Base-by-base conservation (phyloP, 1,140 invertebrate genomes). In the Lasioglossum baleicum region DNA sequence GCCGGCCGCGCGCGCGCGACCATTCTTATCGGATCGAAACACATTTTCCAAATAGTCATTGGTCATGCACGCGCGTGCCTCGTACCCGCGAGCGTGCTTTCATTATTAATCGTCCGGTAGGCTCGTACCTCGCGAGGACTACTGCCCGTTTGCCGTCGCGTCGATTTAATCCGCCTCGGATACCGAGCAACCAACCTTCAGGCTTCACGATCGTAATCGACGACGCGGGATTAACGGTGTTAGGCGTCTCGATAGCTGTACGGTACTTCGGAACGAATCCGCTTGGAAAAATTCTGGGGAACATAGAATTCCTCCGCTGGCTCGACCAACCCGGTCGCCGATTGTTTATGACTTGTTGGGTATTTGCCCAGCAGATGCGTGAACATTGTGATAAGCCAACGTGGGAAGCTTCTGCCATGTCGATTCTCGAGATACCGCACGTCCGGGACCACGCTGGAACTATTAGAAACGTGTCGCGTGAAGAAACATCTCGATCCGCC, bases 21-120 rank as follows among this genome's bases (percentile, higher is more conserved):
- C 44, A 42, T 75, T 66, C 70, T 80, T 83, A 81, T 83, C 70
- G 72, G 40, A 69, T 71, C 76, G 69, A 68, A 64, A 63, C 85
- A 80, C 35, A 80, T 84, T 84, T 61, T 72, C 76, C 83, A 71
- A 78, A 84, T 83, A 84, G 79, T 82, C 70, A 48, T 79, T 65
- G 76, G 60, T 81, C 83, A 56, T 58, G 66, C 67, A 58, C 56
- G 61, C 69, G 64, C 63, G 70, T 75, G 71, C 44, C 70, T 68
- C 60, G 65, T 63, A 15, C 17, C 2, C 3, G 26, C 20, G 17
- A 53, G 20, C 48, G 61, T 63, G 44, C 51, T 66, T 44, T 63
- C 44, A 22, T 26, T 53, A 56, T 56, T 78, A 64, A 71, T 66
- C 70, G n/a, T 5, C 11, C 44, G 44, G 44, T 48, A 48, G 44